Evolutionary conservation across 2,797 vertebrate genomes (phyloP).

Genomic region (Toxotes lorentzi): DNA sequence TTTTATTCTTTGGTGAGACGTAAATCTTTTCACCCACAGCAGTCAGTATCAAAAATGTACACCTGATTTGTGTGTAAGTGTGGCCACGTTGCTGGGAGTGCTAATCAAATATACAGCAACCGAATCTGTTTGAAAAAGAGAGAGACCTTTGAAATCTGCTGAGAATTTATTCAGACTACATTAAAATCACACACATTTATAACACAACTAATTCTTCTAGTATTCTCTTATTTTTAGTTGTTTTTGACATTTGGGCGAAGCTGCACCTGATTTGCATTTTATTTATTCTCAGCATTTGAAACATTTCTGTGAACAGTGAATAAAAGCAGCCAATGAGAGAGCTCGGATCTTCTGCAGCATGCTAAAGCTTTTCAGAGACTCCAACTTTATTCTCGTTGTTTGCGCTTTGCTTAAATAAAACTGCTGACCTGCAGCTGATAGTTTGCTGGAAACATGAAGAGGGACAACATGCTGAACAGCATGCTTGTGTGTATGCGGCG

Average conservation of each 20-base stretch:
- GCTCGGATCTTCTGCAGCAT: not conserved
- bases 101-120: conserved; percentile 50
- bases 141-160: conserved; percentile 12
- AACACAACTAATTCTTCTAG: not conserved
- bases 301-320: not conserved
- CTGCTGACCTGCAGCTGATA: conserved; percentile 17
- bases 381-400: not conserved
- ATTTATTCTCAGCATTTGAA: conserved; percentile 18
- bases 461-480: conserved; percentile 21
- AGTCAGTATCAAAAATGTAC: conserved; percentile 66
- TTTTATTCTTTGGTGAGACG: conserved; percentile 47
- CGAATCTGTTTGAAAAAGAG: conserved; percentile 11
- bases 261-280: conserved; percentile 11
- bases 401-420: not conserved
- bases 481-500: conserved; percentile 9
- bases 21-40: conserved; percentile 57
- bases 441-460: conserved; percentile 11
- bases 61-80: conserved; percentile 46
- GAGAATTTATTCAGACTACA: conserved; percentile 4
- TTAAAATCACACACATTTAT: not conserved
- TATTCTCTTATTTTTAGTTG: not conserved
- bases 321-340: not conserved
- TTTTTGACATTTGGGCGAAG: conserved; percentile 16
- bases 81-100: conserved; percentile 27
- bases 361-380: conserved; percentile 10